Evolutionary conservation across 2,888 invertebrate genomes (phyloP), one percentile per base, ranked within the genome.

Genomic region (Ypsolopha scabrella): DNA sequence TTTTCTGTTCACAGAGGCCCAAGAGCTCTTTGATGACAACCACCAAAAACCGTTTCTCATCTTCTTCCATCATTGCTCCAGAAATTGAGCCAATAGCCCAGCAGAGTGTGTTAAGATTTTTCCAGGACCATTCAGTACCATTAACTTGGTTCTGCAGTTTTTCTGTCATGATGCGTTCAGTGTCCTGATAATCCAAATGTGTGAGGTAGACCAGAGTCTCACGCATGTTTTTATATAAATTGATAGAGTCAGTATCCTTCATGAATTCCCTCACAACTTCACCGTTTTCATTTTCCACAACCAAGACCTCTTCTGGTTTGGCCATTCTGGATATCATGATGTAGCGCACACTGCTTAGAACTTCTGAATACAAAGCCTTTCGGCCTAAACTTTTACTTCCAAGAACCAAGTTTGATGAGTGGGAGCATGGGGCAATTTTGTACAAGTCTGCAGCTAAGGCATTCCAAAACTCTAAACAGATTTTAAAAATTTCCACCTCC

Each of bases 301-400:
- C 98, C 55, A 99, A 89, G 38, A 99, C 99, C 87, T 99, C 99
- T 81, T 99, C 99, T 0, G 99, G 99, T 77, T 98, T 99, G 13
- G 99, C 99, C 99, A 99, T 99, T 64, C 99, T 91, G 54, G 97
- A 97, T 69, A 99, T 99, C 98, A 99, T 99, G 47, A 98, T 97
- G 68, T 95, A 95, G 44, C 99, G 91, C 41, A 99, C 93, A 85
- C 94, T 94, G 55, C 94, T 94, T 53, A 96, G 81, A 48, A 95
- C 93, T 66, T 93, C 92, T 53, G 92, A 90, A 73, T 95, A 96
- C 61, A 95, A 89, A 55, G 90, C 88, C 64, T 93, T 89, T 51
- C 94, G 87, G 13, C 90, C 89, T 58, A 71, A 80, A 65, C 70
- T 86, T 58, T 80, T 83, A 0, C 83, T 82, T 0, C 83, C 78